phyloP scores from a whole-genome alignment of 2,888 invertebrate species.

The Stegophylla sp. region DNA sequence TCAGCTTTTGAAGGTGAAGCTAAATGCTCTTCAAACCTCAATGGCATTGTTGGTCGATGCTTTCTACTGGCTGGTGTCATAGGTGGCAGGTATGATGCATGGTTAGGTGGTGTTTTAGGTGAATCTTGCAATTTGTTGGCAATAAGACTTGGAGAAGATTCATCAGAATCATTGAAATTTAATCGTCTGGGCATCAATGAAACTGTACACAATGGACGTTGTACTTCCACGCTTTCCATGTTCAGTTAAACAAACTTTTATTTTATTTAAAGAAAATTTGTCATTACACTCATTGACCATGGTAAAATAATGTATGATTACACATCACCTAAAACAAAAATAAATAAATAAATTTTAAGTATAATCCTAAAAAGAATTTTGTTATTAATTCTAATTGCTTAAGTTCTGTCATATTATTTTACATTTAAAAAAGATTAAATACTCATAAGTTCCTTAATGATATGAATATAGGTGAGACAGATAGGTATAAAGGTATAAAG shows the following conservation, averaged over 20 bases:
- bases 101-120: slow-evolving; percentile 51
- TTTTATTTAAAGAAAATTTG: slow-evolving; percentile 29
- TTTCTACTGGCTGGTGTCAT: slow-evolving; percentile 26
- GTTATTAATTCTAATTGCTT: too few relatives aligned
- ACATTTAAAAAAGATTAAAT: too few relatives aligned
- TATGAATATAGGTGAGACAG: too few relatives aligned
- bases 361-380: not conserved
- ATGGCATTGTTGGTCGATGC: slow-evolving; percentile 10
- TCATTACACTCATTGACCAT: slow-evolving; percentile 38
- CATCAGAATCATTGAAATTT: slow-evolving; percentile 32
- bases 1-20: slow-evolving; percentile 44
- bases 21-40: slow-evolving; percentile 32
- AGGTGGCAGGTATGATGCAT: slow-evolving; percentile 25
- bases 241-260: not conserved
- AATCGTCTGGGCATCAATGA: slow-evolving; percentile 49
- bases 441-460: too few relatives aligned
- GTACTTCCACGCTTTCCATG: slow-evolving; percentile 44
- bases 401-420: too few relatives aligned
- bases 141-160: slow-evolving; percentile 11
- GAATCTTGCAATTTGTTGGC: slow-evolving; percentile 12
- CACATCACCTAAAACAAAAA: slow-evolving; percentile 30
- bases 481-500: too few relatives aligned
- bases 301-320: slow-evolving; percentile 10
- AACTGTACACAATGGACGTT: not conserved
- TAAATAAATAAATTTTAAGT: not conserved